A percentile compares a stretch with the other conserved stretches of the same genome.
Evolutionary conservation across 2,797 vertebrate genomes (phyloP).

Genomic region (Loriculus beryllinus): DNA sequence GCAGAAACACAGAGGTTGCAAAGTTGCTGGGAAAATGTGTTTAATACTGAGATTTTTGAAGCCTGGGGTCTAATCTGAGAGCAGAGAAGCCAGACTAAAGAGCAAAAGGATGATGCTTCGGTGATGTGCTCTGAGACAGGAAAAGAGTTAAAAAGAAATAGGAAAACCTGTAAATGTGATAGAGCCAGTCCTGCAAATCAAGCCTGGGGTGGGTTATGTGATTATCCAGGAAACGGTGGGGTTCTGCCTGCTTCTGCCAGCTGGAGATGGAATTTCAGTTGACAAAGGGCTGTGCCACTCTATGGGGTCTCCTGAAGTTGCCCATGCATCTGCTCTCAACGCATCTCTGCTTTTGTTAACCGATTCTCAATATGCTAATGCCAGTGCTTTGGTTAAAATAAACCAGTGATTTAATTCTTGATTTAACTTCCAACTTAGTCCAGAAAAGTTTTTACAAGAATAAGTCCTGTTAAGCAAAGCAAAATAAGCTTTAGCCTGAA

Average conservation of each 20-base stretch:
- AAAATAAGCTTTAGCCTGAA: conserved; percentile 43
- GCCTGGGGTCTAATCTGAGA: not conserved
- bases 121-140: not conserved
- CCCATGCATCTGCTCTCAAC: accelerated
- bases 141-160: not conserved
- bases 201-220: accelerated
- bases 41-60: not conserved
- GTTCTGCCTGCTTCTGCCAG: not conserved
- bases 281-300: accelerated
- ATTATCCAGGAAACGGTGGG: not conserved
- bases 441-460: conserved; percentile 13
- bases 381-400: conserved; percentile 15
- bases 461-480: conserved; percentile 26
- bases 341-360: not conserved
- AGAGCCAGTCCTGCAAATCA: not conserved
- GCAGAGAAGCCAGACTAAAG: not conserved
- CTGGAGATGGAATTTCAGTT: not conserved
- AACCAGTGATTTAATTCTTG: conserved; percentile 44
- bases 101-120: not conserved
- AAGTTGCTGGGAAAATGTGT: not conserved
- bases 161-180: not conserved
- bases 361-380: not conserved
- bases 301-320: not conserved
- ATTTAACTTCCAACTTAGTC: not conserved
- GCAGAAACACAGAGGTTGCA: not conserved